These are phyloP conservation scores for Etheostoma perlongum DNA, from an alignment of 2,797 vertebrate genomes.

Conservation along the genomic window DNA sequence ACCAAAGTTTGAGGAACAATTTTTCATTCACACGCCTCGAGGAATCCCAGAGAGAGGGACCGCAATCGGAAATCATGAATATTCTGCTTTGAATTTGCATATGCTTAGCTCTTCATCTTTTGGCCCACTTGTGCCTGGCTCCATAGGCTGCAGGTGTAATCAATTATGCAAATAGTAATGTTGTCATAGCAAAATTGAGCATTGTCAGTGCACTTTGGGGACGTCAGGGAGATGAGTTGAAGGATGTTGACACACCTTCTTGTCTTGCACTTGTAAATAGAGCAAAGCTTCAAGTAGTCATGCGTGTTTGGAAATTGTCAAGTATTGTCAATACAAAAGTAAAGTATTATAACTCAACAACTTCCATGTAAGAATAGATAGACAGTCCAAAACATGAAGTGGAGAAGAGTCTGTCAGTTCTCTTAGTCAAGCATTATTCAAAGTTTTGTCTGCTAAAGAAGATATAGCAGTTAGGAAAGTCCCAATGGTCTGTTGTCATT, in stretches of 20 bases:
- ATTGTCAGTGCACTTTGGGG: conserved; percentile 19
- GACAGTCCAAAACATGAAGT: neutral
- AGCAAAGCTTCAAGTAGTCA: conserved; percentile 41
- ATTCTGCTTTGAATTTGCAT: conserved; percentile 82
- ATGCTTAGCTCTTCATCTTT: conserved; percentile 70
- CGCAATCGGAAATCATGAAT: conserved; percentile 76
- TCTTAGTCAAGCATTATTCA: neutral
- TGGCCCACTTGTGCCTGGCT: conserved; percentile 62
- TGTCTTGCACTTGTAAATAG: conserved; percentile 64
- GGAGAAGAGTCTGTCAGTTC: neutral
- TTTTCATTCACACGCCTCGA: conserved; percentile 72
- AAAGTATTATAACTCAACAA: conserved; percentile 13
- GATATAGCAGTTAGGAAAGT: neutral
- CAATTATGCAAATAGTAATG: conserved; percentile 81
- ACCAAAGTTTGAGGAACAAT: conserved; percentile 76
- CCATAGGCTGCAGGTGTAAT: conserved; percentile 71
- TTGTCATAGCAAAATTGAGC: conserved; percentile 73
- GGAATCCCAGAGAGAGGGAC: conserved; percentile 70
- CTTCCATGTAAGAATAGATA: conserved; percentile 33
- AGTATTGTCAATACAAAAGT: conserved; percentile 44
- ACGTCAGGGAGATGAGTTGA: conserved; percentile 24
- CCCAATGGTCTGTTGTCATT: neutral
- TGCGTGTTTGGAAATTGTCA: conserved; percentile 39
- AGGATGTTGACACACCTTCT: conserved; percentile 70
- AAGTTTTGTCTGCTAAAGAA: neutral